Evolutionary conservation across 2,797 vertebrate species (phyloP).

Genomic region (Acrossocheilus fasciatus): DNA sequence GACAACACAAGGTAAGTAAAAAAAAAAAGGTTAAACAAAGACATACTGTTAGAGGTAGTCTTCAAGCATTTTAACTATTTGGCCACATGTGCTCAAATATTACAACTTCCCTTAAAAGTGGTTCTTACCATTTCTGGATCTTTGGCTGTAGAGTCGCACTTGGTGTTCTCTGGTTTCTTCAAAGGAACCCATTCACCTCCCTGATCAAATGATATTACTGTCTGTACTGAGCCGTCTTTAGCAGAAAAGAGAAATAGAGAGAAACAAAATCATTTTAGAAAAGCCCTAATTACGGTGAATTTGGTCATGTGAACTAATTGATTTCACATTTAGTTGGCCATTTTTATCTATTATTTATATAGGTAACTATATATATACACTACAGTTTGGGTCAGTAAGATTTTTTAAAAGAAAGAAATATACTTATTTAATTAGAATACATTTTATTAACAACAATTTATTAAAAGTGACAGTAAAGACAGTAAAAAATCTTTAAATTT

Average conservation of each 20-base stretch:
- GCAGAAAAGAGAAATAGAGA: slow-evolving; percentile 20
- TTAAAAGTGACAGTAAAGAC: background rate
- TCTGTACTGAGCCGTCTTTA: slow-evolving; percentile 89
- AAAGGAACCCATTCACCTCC: slow-evolving; percentile 92
- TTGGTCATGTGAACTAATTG: background rate
- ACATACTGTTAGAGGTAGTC: background rate
- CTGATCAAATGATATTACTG: slow-evolving; percentile 92
- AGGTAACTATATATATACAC: background rate
- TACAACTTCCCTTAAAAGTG: background rate
- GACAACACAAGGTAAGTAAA: slow-evolving; percentile 28
- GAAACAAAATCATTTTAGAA: slow-evolving; percentile 9
- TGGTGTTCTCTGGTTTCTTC: slow-evolving; percentile 84
- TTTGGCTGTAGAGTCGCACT: slow-evolving; percentile 87
- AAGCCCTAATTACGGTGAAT: background rate
- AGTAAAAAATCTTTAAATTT: background rate
- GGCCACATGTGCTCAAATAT: slow-evolving; percentile 4
- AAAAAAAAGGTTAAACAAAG: background rate
- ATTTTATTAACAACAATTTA: background rate
- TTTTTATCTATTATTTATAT: background rate
- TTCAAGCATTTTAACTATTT: background rate
- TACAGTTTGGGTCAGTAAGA: background rate
- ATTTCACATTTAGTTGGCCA: background rate
- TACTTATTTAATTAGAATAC: background rate
- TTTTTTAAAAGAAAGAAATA: background rate
- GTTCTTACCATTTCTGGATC: slow-evolving; percentile 84